These are phyloP conservation scores for Trinectes maculatus DNA, from an alignment of 2,113 vertebrate genomes.

Conservation along the genomic window DNA sequence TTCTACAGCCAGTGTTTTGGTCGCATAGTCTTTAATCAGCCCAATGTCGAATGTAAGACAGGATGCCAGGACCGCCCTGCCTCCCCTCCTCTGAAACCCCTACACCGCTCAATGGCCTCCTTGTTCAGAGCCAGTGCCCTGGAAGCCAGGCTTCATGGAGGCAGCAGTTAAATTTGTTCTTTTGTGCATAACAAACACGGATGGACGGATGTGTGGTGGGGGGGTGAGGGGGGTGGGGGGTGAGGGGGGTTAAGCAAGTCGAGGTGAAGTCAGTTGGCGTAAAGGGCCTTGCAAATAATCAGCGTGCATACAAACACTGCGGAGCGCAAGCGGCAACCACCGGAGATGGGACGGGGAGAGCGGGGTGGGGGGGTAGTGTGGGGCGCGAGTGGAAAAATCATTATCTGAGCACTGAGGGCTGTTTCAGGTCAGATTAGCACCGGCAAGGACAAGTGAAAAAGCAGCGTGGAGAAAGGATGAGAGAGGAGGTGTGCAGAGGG, in stretches of 20 bases:
- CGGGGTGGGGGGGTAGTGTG: slow-evolving; percentile 1
- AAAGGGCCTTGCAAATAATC: slow-evolving; percentile 39
- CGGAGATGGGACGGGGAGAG: slow-evolving; percentile 22
- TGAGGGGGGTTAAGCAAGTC: slow-evolving; percentile 19
- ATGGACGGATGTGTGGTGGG: slow-evolving; percentile 28
- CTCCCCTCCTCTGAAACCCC: slow-evolving; percentile 55
- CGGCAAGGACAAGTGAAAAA: slow-evolving; percentile 29
- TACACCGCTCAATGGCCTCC: slow-evolving; percentile 67
- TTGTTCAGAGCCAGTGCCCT: slow-evolving; percentile 71
- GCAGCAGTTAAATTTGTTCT: slow-evolving; percentile 51
- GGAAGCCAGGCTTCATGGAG: slow-evolving; percentile 65
- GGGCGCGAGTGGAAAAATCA: slow-evolving; percentile 56
- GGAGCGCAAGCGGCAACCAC: slow-evolving; percentile 28
- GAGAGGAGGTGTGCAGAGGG: background rate
- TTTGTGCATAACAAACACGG: slow-evolving; percentile 51
- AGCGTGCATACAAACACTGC: slow-evolving; percentile 28
- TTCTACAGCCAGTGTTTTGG: slow-evolving; percentile 31
- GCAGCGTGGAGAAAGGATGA: background rate
- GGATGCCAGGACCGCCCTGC: slow-evolving; percentile 53
- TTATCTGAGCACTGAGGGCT: slow-evolving; percentile 53
- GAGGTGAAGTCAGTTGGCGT: slow-evolving; percentile 29
- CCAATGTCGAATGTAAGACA: slow-evolving; percentile 54
- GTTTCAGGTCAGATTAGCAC: slow-evolving; percentile 45
- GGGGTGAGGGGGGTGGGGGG: slow-evolving; percentile 21
- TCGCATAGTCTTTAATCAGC: slow-evolving; percentile 62